phyloP scores from a whole-genome alignment of 2,797 vertebrate species.

The Platalea minor region DNA sequence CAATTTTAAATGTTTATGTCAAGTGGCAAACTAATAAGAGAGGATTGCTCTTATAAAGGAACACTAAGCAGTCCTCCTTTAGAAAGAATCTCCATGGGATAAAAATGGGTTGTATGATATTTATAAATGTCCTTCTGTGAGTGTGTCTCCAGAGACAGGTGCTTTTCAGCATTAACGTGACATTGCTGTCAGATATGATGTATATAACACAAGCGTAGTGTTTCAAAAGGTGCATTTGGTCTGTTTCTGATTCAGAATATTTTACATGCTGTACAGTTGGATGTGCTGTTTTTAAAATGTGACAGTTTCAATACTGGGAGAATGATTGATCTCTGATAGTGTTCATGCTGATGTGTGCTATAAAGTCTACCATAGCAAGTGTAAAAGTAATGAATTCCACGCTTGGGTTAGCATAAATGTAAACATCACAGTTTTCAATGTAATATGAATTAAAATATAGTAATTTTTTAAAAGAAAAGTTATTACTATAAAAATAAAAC shows the following conservation, averaged over 20 bases:
- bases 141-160: not conserved
- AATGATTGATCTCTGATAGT: not conserved
- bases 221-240: not conserved
- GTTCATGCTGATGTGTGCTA: not conserved
- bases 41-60: not conserved
- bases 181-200: not conserved
- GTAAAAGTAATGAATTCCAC: not conserved
- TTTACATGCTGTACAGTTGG: not conserved
- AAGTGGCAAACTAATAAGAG: not conserved
- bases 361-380: not conserved
- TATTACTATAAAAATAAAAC: not conserved
- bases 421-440: not conserved
- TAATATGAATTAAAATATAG: not conserved
- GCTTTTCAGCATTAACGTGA: not conserved
- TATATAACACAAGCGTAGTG: not conserved
- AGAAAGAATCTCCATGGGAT: not conserved
- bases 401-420: not conserved
- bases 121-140: not conserved
- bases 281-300: not conserved
- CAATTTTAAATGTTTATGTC: not conserved
- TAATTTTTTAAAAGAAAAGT: not conserved
- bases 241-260: not conserved
- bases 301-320: not conserved
- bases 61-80: not conserved
- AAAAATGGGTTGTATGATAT: not conserved